These are phyloP conservation scores for Lissonota sp. DNA, from an alignment of 2,888 invertebrate species.

Conservation along the genomic window DNA sequence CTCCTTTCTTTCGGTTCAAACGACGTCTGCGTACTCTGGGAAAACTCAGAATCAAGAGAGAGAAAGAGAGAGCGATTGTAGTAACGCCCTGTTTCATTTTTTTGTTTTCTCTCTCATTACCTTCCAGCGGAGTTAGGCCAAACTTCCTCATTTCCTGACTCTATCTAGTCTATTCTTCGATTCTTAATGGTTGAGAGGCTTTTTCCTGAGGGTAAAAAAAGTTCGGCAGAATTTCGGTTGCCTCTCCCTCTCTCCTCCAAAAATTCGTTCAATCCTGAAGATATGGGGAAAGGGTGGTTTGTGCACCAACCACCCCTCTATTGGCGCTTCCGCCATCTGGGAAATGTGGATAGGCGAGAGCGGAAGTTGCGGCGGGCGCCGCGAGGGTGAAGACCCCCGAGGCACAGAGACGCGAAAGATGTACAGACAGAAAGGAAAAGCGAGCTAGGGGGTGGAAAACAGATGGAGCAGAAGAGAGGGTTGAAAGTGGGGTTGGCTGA, in stretches of 20 bases:
- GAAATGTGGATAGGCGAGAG: constrained; percentile 64
- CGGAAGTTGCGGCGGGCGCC: constrained; percentile 61
- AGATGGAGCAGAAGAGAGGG: constrained; percentile 44
- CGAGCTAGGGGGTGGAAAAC: constrained; percentile 46
- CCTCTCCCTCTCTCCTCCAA: constrained; percentile 25
- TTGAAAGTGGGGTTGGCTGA: constrained; percentile 49
- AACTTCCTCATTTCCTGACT: no score
- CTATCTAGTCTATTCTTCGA: not conserved
- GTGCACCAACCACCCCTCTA: constrained; percentile 37
- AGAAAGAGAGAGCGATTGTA: constrained; percentile 53
- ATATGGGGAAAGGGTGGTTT: constrained; percentile 12
- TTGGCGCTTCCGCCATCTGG: constrained; percentile 60
- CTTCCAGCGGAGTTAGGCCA: no score
- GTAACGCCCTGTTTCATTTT: constrained; percentile 65
- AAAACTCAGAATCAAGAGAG: constrained; percentile 15
- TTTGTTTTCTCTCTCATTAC: constrained; percentile 6
- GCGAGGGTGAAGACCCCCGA: constrained; percentile 56
- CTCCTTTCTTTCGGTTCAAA: not conserved
- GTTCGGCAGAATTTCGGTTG: constrained; percentile 49
- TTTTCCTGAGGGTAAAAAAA: constrained; percentile 22
- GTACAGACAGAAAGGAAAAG: constrained; percentile 50
- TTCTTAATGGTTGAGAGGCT: no score
- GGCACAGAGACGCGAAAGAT: constrained; percentile 54
- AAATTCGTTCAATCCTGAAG: constrained; percentile 14
- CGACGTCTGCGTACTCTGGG: constrained; percentile 63